phyloP scores from a whole-genome alignment of 2,888 invertebrate species.

The Philhelius pedissequus region DNA sequence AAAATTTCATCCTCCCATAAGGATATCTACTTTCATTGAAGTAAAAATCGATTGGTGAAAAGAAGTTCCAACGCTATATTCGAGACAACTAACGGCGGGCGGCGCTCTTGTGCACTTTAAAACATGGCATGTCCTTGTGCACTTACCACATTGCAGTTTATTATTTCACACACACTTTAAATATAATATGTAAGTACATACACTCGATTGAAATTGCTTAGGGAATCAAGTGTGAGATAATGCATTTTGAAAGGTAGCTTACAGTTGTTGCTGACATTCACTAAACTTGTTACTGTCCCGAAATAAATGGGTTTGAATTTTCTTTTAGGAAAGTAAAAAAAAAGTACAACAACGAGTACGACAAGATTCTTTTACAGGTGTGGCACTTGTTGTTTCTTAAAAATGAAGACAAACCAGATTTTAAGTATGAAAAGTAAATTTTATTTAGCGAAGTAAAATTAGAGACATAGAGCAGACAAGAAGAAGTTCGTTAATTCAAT shows the following conservation, averaged over 20 bases:
- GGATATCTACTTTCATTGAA: neutral
- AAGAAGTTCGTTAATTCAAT: too few relatives aligned
- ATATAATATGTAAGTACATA: neutral
- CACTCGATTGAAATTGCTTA: slow-evolving; percentile 1
- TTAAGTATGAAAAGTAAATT: too few relatives aligned
- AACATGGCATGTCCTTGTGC: neutral
- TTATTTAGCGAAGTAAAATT: too few relatives aligned
- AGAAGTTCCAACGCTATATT: neutral
- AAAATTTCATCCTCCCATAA: neutral
- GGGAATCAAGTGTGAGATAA: slow-evolving; percentile 19
- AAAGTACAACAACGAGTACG: neutral
- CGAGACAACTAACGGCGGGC: neutral
- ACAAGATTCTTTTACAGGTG: neutral
- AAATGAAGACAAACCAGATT: too few relatives aligned
- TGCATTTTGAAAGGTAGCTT: slow-evolving; percentile 19
- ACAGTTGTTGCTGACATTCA: slow-evolving; percentile 10
- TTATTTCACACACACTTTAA: neutral
- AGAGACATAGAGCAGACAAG: too few relatives aligned
- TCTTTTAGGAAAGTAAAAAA: neutral
- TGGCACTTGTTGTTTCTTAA: too few relatives aligned
- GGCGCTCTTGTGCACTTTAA: neutral
- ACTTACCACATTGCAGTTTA: neutral
- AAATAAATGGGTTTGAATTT: neutral
- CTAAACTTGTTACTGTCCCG: neutral
- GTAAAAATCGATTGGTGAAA: neutral